phyloP scores from a whole-genome alignment of 30 jellyfish, hydroid and myxozoan genomes.

The Sanderia malayensis region DNA sequence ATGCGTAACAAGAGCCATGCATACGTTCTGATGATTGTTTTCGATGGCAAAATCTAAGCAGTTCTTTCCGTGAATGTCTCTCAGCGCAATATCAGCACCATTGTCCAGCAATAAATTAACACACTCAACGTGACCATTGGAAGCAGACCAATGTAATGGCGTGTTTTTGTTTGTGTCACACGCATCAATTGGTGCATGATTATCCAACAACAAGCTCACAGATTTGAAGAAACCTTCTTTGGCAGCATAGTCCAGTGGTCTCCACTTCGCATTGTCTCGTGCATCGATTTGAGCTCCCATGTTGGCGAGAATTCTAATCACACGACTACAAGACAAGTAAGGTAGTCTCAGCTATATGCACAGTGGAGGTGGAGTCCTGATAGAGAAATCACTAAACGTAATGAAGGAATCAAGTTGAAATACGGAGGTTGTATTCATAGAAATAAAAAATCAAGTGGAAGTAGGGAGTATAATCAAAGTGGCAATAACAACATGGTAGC shows the following conservation, averaged over 20 bases:
- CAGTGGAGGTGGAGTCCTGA: too few relatives aligned
- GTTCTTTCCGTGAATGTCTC: conserved; percentile 65
- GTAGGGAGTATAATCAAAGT: too few relatives aligned
- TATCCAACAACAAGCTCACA: conserved; percentile 60
- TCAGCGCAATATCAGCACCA: conserved; percentile 79
- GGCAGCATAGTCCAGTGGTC: conserved; percentile 96
- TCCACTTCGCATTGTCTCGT: conserved; percentile 93
- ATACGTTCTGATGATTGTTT: conserved; percentile 72
- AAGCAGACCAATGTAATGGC: conserved; percentile 93
- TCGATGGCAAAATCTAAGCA: conserved; percentile 92
- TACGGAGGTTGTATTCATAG: too few relatives aligned
- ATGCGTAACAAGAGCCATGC: conserved; percentile 92
- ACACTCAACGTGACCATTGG: conserved; percentile 86
- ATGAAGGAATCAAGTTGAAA: too few relatives aligned
- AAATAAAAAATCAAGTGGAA: too few relatives aligned
- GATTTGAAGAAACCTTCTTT: conserved; percentile 74
- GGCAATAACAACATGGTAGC: too few relatives aligned
- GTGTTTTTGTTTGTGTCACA: conserved; percentile 75
- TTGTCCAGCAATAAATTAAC: conserved; percentile 63
- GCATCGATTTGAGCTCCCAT: conserved; percentile 95
- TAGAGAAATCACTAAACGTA: too few relatives aligned
- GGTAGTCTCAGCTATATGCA: too few relatives aligned
- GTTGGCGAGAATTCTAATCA: conserved; percentile 53
- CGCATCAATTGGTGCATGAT: conserved; percentile 96
- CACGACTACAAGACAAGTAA: conserved; percentile 38